Conservation (phyloP, 2,113 vertebrate genomes). For the Melanerpes formicivorus region DNA sequence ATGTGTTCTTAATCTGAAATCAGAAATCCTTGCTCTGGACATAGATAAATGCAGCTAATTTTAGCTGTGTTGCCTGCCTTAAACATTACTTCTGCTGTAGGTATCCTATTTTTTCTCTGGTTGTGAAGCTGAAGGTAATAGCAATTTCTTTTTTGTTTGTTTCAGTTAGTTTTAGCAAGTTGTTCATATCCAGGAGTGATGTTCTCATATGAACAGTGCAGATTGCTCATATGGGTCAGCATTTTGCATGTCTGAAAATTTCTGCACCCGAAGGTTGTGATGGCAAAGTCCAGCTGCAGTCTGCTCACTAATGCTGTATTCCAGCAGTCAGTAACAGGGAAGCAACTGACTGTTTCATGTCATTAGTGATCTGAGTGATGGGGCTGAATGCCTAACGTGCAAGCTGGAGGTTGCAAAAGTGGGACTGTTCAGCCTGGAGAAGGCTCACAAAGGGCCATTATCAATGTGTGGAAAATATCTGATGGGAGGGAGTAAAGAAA, state of each 20-base stretch:
- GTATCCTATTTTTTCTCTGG: neutral
- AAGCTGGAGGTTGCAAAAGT: neutral
- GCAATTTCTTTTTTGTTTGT: neutral
- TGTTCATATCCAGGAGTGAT: neutral
- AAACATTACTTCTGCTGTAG: neutral
- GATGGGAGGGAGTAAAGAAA: neutral
- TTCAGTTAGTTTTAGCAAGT: neutral
- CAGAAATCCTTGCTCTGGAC: neutral
- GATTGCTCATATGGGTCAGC: neutral
- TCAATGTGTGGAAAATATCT: neutral
- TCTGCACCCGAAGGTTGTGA: neutral
- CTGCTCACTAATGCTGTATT: neutral
- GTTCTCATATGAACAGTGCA: neutral
- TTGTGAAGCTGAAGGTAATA: neutral
- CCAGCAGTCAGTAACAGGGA: neutral
- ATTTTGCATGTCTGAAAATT: neutral
- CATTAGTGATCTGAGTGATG: neutral
- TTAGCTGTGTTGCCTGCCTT: neutral
- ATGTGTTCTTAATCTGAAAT: neutral
- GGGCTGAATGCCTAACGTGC: neutral
- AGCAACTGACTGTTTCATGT: neutral
- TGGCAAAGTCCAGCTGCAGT: neutral
- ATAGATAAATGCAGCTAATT: neutral
- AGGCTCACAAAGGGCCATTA: neutral
- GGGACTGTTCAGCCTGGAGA: neutral